These are phyloP conservation scores for Pocillopora meandrina DNA, from an alignment of 92 coral and sea anemone genomes.

Conservation along the genomic window DNA sequence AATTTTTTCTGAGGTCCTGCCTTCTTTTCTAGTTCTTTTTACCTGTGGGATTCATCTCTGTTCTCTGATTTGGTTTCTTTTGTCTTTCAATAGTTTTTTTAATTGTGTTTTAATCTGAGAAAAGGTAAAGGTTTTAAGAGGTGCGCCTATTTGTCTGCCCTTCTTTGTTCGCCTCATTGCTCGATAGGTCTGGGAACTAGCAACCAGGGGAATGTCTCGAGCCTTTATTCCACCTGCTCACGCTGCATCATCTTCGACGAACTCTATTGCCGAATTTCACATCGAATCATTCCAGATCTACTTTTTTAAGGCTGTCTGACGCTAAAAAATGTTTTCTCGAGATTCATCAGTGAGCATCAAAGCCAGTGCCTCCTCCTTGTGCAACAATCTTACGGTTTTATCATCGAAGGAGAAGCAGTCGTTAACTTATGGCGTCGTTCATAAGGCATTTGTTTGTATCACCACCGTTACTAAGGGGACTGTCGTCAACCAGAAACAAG, in stretches of 20 bases:
- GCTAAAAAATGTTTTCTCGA: slow-evolving; percentile 69
- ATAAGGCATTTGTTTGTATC: slow-evolving; percentile 95
- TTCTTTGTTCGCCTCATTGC: neutral
- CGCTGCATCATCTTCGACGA: neutral
- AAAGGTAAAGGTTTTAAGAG: too few species aligned
- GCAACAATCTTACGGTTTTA: slow-evolving; percentile 83
- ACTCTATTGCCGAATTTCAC: neutral
- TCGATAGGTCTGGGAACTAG: slow-evolving; percentile 31
- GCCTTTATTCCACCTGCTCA: slow-evolving; percentile 30
- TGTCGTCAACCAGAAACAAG: slow-evolving; percentile 73
- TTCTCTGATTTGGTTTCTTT: too few species aligned
- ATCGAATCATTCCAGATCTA: neutral
- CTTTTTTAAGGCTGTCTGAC: slow-evolving; percentile 10
- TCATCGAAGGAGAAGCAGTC: slow-evolving; percentile 74
- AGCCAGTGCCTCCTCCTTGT: slow-evolving; percentile 90
- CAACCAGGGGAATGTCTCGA: slow-evolving; percentile 10
- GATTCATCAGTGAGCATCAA: slow-evolving; percentile 80
- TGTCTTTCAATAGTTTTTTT: too few species aligned
- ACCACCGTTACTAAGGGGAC: slow-evolving; percentile 81
- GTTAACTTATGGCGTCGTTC: slow-evolving; percentile 86
- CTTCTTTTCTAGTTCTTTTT: too few species aligned
- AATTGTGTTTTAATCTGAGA: too few species aligned
- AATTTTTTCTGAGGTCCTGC: too few species aligned
- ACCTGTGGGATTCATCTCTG: too few species aligned
- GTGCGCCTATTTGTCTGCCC: too few species aligned